Conservation (phyloP, 1,140 invertebrate species). For the Dendrolimus kikuchii region DNA sequence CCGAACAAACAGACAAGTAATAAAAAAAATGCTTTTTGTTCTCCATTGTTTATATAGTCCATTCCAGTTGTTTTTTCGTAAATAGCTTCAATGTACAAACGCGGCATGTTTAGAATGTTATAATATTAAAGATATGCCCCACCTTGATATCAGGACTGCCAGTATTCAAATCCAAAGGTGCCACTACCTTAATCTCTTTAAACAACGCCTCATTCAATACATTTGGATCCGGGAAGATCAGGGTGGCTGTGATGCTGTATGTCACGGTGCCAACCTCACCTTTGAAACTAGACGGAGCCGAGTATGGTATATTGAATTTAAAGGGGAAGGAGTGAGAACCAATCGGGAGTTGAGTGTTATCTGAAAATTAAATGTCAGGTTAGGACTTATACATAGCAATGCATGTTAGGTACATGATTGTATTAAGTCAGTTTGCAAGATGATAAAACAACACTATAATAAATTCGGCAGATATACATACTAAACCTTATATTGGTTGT, state of each 20-base stretch:
- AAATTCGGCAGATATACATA: too few species aligned
- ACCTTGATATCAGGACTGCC: constrained; percentile 38
- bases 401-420: too few species aligned
- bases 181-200: constrained; percentile 79
- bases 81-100: too few species aligned
- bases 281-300: constrained; percentile 80
- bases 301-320: constrained; percentile 71
- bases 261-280: constrained; percentile 77
- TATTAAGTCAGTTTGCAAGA: too few species aligned
- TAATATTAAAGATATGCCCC: neutral
- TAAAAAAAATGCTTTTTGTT: too few species aligned
- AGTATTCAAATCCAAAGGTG: constrained; percentile 80
- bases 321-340: constrained; percentile 74
- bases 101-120: too few species aligned
- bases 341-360: constrained; percentile 55
- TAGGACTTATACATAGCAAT: neutral
- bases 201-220: constrained; percentile 71
- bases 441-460: too few species aligned
- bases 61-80: too few species aligned
- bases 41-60: too few species aligned
- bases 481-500: too few species aligned
- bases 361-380: constrained; percentile 14
- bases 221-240: constrained; percentile 61
- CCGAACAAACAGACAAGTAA: too few species aligned
- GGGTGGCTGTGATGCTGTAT: constrained; percentile 73